Conservation (phyloP, 2,797 vertebrate species). For the Typhlichthys eigenmanni region DNA sequence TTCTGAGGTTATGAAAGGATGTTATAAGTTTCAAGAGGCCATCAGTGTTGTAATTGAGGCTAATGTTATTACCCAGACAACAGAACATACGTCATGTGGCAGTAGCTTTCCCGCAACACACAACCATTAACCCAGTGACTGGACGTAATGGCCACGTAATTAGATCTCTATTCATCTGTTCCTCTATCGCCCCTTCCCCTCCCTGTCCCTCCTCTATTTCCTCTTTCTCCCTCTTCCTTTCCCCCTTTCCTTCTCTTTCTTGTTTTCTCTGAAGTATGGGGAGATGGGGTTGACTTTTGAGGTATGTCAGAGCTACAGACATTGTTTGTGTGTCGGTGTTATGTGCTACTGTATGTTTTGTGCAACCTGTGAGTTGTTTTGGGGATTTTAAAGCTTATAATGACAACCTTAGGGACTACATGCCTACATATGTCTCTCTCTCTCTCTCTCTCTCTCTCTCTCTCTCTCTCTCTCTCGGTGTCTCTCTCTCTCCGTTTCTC, state of each 20-base stretch:
- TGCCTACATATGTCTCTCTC: not conserved
- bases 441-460: not conserved
- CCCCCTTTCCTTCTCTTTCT: slow-evolving; percentile 25
- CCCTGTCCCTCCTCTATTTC: slow-evolving; percentile 33
- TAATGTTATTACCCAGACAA: slow-evolving; percentile 75
- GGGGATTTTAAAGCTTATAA: too few relatives aligned
- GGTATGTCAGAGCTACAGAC: too few relatives aligned
- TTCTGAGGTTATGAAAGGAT: slow-evolving; percentile 72
- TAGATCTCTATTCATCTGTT: slow-evolving; percentile 80
- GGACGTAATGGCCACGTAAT: slow-evolving; percentile 78
- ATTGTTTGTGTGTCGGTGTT: too few relatives aligned
- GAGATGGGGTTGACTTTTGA: not conserved
- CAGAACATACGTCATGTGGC: slow-evolving; percentile 77
- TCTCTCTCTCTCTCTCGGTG: slow-evolving; percentile 19
- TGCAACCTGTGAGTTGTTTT: too few relatives aligned
- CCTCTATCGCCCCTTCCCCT: slow-evolving; percentile 68
- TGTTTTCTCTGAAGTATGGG: not conserved
- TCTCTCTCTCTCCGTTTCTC: slow-evolving; percentile 34
- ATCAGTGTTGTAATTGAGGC: slow-evolving; percentile 74
- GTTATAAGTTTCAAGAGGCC: slow-evolving; percentile 77
- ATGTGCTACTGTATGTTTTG: too few relatives aligned
- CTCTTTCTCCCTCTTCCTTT: slow-evolving; percentile 26
- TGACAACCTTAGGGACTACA: too few relatives aligned
- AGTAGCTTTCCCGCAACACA: slow-evolving; percentile 78
- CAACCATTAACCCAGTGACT: slow-evolving; percentile 76